Evolutionary conservation across 1,140 invertebrate species (phyloP), one percentile per base, ranked within the genome.

Genomic region (Ephestia elutella): DNA sequence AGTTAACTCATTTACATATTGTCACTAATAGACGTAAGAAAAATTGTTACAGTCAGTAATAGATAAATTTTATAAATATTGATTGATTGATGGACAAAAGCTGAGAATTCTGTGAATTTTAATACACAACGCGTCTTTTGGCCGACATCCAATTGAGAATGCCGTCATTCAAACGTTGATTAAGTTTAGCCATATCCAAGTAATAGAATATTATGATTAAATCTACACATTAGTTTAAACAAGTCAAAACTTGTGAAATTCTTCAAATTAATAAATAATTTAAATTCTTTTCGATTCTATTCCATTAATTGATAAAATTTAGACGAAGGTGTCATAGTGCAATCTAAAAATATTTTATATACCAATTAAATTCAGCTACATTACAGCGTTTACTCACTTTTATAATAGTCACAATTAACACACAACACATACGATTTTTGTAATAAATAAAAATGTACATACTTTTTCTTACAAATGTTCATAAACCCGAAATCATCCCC

Each of bases 351-450:
- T 44, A 44, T 44, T 44, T 44, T 44, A 44, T 10, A 32, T 44
- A 44, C 38, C 38, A 44, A 44, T 44, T 44, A 44, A n/a, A 15
- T 44, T 44, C 38, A 44, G 38, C 38, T 44, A 44, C 38, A 44
- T 44, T 44, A 44, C 38, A 44, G 38, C 38, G 15, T 44, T 15
- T 15, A 44, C 15, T 44, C 38, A 44, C 38, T 44, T 44, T 44
- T 44, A 44, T 44, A 44, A 44, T 44, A 44, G 38, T 44, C 38
- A 44, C 38, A 44, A 44, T 44, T 15, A 44, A 44, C 38, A 44
- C 38, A 44, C 38, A 44, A 44, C 38, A 44, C 38, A 44, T 44
- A 44, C 38, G 38, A 44, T 44, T 44, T 44, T 44, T n/a, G 38
- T 44, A 44, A 44, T 44, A 44, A 44, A 44, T 44, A 15, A 44